Evolutionary conservation across 2,113 vertebrate genomes (phyloP).

Genomic region (Morphnarchus princeps): DNA sequence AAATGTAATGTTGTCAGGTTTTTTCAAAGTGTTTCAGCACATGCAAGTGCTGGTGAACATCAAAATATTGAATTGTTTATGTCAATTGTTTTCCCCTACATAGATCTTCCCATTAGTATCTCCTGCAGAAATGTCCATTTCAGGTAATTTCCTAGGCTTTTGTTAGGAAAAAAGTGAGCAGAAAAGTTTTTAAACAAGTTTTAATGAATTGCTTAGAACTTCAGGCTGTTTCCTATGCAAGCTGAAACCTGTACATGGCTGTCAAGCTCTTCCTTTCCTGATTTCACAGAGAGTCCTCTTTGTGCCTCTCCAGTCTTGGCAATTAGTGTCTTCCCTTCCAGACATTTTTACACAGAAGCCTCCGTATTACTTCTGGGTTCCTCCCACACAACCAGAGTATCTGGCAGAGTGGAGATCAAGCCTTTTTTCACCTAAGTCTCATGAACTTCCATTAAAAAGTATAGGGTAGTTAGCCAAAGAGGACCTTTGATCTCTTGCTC

Average conservation of each 20-base stretch:
- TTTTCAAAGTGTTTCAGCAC: fast-evolving
- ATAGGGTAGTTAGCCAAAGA: background rate
- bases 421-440: background rate
- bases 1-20: background rate
- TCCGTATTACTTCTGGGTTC: background rate
- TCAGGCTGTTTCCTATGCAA: background rate
- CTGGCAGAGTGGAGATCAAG: background rate
- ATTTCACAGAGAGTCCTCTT: background rate
- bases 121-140: background rate
- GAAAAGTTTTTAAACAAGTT: background rate
- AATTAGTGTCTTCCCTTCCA: background rate
- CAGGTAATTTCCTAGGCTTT: background rate
- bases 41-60: background rate
- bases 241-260: background rate
- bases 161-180: background rate
- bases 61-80: background rate
- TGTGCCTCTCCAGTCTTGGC: background rate
- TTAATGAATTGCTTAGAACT: background rate
- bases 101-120: background rate
- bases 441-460: background rate
- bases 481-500: background rate
- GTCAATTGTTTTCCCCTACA: background rate
- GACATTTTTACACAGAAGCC: background rate
- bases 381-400: background rate
- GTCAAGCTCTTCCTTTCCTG: background rate